Evolutionary conservation across 2,113 vertebrate genomes (phyloP), one percentile per base, ranked within the genome.

Genomic region (Mohoua ochrocephala): DNA sequence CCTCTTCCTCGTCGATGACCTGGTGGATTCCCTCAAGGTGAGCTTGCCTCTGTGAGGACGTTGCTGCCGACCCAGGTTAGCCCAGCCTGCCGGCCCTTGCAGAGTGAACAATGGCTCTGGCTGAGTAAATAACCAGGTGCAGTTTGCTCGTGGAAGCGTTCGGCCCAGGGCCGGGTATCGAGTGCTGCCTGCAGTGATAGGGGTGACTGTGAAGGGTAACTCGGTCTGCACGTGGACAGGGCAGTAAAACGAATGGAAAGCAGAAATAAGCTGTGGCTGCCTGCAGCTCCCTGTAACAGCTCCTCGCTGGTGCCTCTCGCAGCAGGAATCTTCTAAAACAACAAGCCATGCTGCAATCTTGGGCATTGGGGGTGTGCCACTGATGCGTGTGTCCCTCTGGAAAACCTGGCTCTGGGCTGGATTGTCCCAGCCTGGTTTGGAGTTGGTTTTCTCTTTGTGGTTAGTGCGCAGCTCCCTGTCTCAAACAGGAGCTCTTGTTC

Each of bases 1-100:
- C 59, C 98, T 99, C 80, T 99, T 99, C 97, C 98, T 99, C 91
- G 99, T 99, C 1, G 99, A 99, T 93, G 99, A 99, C 97, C 97
- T 99, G 97, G 98, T 99, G 49, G 99, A 99, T 98, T 99, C 99
- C 92, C 98, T 99, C 95, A 99, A 99, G 99, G 99, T 99, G 98
- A 97, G 97, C 61, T 33, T 39, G 23, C 70, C 63, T n/a, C 35
- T 42, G 16, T 15, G 41, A 53, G 42, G 16, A 9, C 16, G 2
- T 14, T 35, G 30, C 79, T 64, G 57, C 78, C 73, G 57, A 41
- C 15, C 70, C 26, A 4, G 41, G 7, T 26, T 24, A 50, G 91
- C 79, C 24, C 3, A 61, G 67, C 54, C 74, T 47, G 2, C 11
- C 16, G 20, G 11, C 31, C 28, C 82, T 45, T 45, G 39, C 3